Evolutionary conservation across 2,888 invertebrate species (phyloP).

Genomic region (Aporophyla lueneburgensis): DNA sequence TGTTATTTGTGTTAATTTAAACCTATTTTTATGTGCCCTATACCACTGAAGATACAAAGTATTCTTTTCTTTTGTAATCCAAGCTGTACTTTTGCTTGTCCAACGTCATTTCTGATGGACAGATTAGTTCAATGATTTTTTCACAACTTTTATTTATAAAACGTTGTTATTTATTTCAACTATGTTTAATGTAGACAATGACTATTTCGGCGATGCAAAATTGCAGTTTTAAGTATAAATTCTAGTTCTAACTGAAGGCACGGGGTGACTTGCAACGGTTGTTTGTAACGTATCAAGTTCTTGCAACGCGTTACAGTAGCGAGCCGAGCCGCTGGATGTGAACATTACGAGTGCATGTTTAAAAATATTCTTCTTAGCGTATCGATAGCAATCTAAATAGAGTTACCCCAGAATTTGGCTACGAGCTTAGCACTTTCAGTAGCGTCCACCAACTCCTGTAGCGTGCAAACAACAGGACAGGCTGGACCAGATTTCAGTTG

Average conservation of each 20-base stretch:
- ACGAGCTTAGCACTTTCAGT: too few relatives aligned
- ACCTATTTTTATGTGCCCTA: not conserved
- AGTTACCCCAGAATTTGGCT: too few relatives aligned
- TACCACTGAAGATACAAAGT: not conserved
- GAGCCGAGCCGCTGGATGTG: too few relatives aligned
- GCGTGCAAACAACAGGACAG: too few relatives aligned
- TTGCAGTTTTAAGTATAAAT: not conserved
- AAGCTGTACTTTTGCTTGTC: not conserved
- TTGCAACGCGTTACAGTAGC: too few relatives aligned
- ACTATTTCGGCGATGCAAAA: not conserved
- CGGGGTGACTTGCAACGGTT: too few relatives aligned
- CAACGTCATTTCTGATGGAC: not conserved
- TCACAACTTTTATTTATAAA: not conserved
- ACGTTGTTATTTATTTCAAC: not conserved
- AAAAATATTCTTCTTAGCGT: too few relatives aligned
- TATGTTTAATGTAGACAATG: not conserved
- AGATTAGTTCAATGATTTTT: not conserved
- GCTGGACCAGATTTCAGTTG: too few relatives aligned
- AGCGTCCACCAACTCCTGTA: too few relatives aligned
- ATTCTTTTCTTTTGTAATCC: not conserved
- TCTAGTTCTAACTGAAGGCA: not conserved
- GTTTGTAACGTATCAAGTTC: too few relatives aligned
- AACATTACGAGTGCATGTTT: too few relatives aligned
- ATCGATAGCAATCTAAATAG: too few relatives aligned
- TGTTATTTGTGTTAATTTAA: conserved; percentile 4